Base-by-base conservation (phyloP, 1,140 invertebrate genomes). In the Anoplolepis gracilipes region DNA sequence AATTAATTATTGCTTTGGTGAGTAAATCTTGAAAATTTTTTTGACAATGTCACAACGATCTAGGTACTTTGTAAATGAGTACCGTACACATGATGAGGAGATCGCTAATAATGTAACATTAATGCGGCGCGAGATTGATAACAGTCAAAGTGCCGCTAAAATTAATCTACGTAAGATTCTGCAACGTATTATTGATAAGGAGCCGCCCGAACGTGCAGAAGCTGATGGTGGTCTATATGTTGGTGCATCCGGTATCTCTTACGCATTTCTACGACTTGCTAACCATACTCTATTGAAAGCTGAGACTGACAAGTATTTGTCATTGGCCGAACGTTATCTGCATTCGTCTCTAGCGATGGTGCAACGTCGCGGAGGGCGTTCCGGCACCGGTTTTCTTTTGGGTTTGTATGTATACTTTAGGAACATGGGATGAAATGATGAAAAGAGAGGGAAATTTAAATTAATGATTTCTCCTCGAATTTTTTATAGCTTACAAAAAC, bases 191-290 rank as follows among this genome's bases (percentile, higher is more conserved):
- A 55, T 76, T 36, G 75, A 84, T 57, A 70, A 88, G 28, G 70
- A 86, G 36, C 78, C 87, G 11, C 46, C 81, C 33, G 81, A 88
- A 11, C 42, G 70, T 36, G 84, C 79, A 10, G 85, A 90, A 64
- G 0, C 57, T 3, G 88, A 92, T 7, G 87, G 88, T 13, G 85
- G 86, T 4, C 49, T 92, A 2, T 90, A 92, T 59, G 85, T 90
- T 59, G 91, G 91, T 8, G 59, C 85, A 61, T 79, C 86, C 25
- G 90, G 90, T 11, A 90, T 92, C 7, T 89, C 86, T 53, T 92
- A 91, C 46, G 77, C 86, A 5, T 90, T 87, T 72, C 84, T 88
- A 13, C 89, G 89, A 36, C 22, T 87, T 28, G 89, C 85, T 49
- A 19, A 77, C 22, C 64, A 33, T 1, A 0, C 53, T 30, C 8